Evolutionary conservation across 2,113 vertebrate genomes (phyloP), one percentile per base, ranked within the genome.

Genomic region (Ammodramus savannarum): DNA sequence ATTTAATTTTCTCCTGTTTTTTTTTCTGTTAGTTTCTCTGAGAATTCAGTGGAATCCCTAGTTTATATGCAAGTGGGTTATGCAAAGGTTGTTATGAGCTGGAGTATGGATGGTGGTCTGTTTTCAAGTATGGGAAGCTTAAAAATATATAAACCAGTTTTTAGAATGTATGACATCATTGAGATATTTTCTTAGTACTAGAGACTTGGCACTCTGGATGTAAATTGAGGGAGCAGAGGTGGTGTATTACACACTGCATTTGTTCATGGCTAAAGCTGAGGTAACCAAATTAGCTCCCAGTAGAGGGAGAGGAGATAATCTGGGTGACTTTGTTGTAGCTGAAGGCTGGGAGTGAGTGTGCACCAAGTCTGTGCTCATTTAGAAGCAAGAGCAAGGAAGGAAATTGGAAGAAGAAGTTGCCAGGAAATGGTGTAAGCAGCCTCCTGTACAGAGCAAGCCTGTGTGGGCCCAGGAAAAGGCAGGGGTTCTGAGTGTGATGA

Each of bases 371-470:
- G 34, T 57, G 38, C 49, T 65, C 2, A 0, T 69, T 52, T 39
- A 69, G 44, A 79, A 82, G 52, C 63, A 52, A 76, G 8, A 73
- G 34, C 29, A 69, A 77, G 43, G 51, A 51, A 66, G 9, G 36
- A 78, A 84, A 51, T 59, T 3, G 38, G 6, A 82, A 75, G 57
- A 49, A 15, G 49, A 49, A 20, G 26, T 71, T 78, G 69, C 34
- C 26, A 59, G 32, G 61, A 27, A 34, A 81, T 79, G 0, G 0
- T 31, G 16, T 25, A 39, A 61, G 36, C 16, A 57, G 14, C 25
- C 16, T 11, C 15, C 62, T 36, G 23, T 21, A 27, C 6, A n/a
- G 25, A 34, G n/a, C 10, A 26, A 0, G 0, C 10, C 36, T 55
- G 11, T 3, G 4, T 13, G 2, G 3, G 21, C 3, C 19, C 29